phyloP scores from a whole-genome alignment of 1,140 invertebrate genomes.

The Epicauta chinensis region DNA sequence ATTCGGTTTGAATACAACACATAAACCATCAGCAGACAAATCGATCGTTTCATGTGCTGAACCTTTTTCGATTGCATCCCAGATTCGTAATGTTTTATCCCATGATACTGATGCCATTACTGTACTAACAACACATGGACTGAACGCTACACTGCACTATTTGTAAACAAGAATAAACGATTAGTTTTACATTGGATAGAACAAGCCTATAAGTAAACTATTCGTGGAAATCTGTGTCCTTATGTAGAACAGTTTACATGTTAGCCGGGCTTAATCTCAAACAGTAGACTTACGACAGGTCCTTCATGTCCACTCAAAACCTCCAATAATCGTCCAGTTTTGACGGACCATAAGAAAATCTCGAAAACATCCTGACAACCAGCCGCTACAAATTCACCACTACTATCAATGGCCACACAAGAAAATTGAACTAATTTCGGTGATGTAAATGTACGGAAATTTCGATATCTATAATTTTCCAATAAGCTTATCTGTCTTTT shows the following conservation, averaged over 20 bases:
- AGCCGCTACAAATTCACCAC: constrained; percentile 87
- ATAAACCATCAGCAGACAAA: constrained; percentile 74
- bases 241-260: too few relatives aligned
- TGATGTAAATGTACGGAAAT: constrained; percentile 92
- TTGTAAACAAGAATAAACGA: constrained; percentile 3
- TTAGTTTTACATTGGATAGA: too few relatives aligned
- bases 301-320: constrained; percentile 89
- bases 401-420: constrained; percentile 82
- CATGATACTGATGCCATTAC: constrained; percentile 83
- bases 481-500: background rate
- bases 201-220: too few relatives aligned
- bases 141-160: constrained; percentile 62
- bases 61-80: constrained; percentile 83
- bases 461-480: constrained; percentile 69
- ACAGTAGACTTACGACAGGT: constrained; percentile 61
- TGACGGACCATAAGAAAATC: constrained; percentile 92
- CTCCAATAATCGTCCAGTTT: constrained; percentile 84
- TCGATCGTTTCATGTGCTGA: constrained; percentile 77
- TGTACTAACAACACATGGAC: constrained; percentile 61
- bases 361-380: constrained; percentile 92
- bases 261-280: background rate
- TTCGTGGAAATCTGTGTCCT: too few relatives aligned
- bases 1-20: constrained; percentile 79
- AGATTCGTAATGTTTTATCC: constrained; percentile 89
- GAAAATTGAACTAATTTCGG: constrained; percentile 86